Percentiles rank a stretch among this genome's conserved stretches.
Evolutionary conservation across 2,888 invertebrate genomes (phyloP).

Genomic region (Microctonus brassicae): DNA sequence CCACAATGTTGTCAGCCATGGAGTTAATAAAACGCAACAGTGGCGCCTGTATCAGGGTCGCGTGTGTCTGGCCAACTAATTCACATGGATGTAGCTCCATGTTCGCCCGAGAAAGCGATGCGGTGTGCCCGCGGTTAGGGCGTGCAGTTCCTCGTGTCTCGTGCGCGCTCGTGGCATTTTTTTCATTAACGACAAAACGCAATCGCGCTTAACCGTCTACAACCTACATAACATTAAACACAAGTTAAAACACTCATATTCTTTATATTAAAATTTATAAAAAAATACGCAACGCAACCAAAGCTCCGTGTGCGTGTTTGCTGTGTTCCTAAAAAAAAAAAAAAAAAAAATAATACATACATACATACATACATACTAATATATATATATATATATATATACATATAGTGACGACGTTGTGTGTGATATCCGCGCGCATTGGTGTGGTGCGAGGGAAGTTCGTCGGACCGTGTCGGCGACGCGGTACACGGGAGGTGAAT

Average conservation of each 20-base stretch:
- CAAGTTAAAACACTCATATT: too few species aligned
- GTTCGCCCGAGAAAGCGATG: constrained; percentile 67
- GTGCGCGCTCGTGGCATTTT: constrained; percentile 52
- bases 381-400: constrained; percentile 1
- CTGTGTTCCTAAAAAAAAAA: background rate
- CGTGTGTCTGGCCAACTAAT: constrained; percentile 55
- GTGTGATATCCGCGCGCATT: constrained; percentile 48
- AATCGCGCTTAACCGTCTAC: background rate
- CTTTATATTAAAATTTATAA: too few species aligned
- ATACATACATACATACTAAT: too few species aligned
- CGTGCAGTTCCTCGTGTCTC: constrained; percentile 63
- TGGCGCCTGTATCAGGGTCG: constrained; percentile 45
- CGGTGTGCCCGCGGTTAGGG: constrained; percentile 68
- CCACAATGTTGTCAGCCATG: constrained; percentile 41
- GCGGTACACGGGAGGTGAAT: constrained; percentile 60
- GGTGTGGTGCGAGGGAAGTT: constrained; percentile 49
- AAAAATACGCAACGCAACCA: too few species aligned
- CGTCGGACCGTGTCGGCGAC: constrained; percentile 50
- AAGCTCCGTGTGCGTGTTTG: background rate
- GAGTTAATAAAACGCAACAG: constrained; percentile 9
- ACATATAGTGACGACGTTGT: constrained; percentile 48
- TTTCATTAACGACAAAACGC: constrained; percentile 29
- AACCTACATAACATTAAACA: background rate
- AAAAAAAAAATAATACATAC: constrained; percentile 13
- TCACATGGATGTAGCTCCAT: constrained; percentile 65